phyloP scores from a whole-genome alignment of 2,113 vertebrate species.

The Emydocephalus ijimae region DNA sequence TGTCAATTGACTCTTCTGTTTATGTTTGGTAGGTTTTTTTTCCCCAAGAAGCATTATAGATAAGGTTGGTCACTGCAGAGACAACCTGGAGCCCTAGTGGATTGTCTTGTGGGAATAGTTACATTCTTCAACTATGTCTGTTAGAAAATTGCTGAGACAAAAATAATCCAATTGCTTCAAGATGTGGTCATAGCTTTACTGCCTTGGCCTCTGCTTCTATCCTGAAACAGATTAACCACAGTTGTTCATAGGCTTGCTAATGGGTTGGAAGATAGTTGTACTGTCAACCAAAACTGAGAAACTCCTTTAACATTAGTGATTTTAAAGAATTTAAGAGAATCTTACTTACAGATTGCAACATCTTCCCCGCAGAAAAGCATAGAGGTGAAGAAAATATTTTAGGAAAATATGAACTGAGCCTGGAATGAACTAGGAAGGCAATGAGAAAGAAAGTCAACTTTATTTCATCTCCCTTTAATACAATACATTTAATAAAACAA shows the following conservation, averaged over 20 bases:
- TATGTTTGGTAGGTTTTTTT: not conserved
- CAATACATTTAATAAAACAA: not conserved
- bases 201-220: not conserved
- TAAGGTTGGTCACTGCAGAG: constrained; percentile 2
- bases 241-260: not conserved
- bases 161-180: constrained; percentile 51
- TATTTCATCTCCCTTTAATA: not conserved
- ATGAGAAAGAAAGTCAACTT: not conserved
- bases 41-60: constrained; percentile 8
- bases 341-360: not conserved
- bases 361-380: not conserved
- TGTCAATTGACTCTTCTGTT: not conserved
- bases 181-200: constrained; percentile 34
- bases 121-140: constrained; percentile 55
- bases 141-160: constrained; percentile 39
- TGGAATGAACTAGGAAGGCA: not conserved
- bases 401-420: not conserved
- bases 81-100: constrained; percentile 6
- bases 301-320: not conserved
- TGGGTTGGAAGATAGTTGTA: not conserved
- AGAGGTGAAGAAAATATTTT: not conserved
- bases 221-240: not conserved
- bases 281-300: not conserved
- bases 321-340: not conserved
- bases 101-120: constrained; percentile 38